These are phyloP conservation scores for Thinocorus orbignyianus DNA, from an alignment of 2,113 vertebrate genomes.

Conservation along the genomic window DNA sequence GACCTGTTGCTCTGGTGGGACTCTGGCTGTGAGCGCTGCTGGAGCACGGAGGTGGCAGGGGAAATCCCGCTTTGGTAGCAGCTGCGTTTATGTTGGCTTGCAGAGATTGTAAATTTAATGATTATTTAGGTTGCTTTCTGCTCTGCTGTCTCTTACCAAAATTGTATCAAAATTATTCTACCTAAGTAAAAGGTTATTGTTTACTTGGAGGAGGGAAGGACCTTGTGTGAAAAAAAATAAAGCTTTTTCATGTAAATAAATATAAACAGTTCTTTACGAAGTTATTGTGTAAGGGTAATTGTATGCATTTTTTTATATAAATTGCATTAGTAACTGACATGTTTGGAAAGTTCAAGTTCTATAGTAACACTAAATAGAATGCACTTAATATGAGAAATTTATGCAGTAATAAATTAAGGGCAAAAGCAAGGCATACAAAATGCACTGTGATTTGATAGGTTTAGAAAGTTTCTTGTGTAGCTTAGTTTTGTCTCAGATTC, in stretches of 20 bases:
- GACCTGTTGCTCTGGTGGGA: background rate
- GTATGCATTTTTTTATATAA: background rate
- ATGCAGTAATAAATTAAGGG: background rate
- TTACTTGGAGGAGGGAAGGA: background rate
- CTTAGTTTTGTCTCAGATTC: background rate
- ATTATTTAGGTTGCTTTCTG: background rate
- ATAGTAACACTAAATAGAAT: background rate
- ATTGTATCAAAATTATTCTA: background rate
- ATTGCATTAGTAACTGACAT: background rate
- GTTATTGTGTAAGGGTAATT: background rate
- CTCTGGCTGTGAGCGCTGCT: background rate
- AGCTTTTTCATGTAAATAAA: background rate
- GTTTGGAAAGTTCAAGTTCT: background rate
- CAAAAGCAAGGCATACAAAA: background rate
- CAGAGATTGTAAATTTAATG: background rate
- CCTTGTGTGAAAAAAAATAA: background rate
- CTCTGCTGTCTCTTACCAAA: background rate
- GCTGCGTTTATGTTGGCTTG: accelerated
- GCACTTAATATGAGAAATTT: background rate
- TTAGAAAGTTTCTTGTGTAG: background rate
- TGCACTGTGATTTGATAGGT: background rate
- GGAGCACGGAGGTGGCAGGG: background rate
- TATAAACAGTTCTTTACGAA: background rate
- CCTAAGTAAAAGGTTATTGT: background rate
- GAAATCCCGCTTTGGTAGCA: background rate